Base-by-base conservation (phyloP, 2,888 invertebrate genomes). In the Hoplodrina blanda region DNA sequence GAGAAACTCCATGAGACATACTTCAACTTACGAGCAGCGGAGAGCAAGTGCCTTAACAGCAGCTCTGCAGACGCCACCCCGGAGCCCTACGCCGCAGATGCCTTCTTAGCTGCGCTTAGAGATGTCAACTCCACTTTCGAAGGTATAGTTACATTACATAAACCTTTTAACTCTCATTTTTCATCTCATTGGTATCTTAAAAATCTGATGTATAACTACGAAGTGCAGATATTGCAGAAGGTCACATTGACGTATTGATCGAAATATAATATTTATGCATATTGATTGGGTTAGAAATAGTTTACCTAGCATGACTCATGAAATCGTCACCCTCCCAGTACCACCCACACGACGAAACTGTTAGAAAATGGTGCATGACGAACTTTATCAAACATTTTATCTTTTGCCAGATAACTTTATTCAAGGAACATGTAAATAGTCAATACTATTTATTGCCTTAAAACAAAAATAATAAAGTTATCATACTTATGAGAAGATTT, bases 1-100 rank as follows among this genome's bases (percentile, higher is more conserved):
- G 98, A 98, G 90, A 98, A 98, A 87, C 96, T 98, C 17, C 98
- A 98, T 83, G 98, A 98, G 87, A 96, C 98, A 13, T 98, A 98
- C 89, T 96, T 97, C 83, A 97, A 97, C 74, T 95, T 98, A 80
- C 97, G 97, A 81, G 97, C 97, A 69, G 97, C 97, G 55, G 98
- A 98, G 91, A 96, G 97, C 81, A 96, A 96, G 81, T 96, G 95
- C 54, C 78, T 94, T 30, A 91, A 91, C 85, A 95, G 92, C 69
- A 92, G 85, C 49, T 91, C 92, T 0, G 83, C 88, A 0, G 97
- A 97, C 76, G 97, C 98, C 62, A 97, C 96, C 60, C 97, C 96
- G 25, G 98, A 98, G 87, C 97, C 98, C 0, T 98, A 97, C 88
- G 98, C 98, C 83, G 98, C 98, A 0, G 97, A 98, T 84, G 97